Evolutionary conservation across 1,140 invertebrate species (phyloP), one percentile per base, ranked within the genome.

Genomic region (Drosophila saltans): DNA sequence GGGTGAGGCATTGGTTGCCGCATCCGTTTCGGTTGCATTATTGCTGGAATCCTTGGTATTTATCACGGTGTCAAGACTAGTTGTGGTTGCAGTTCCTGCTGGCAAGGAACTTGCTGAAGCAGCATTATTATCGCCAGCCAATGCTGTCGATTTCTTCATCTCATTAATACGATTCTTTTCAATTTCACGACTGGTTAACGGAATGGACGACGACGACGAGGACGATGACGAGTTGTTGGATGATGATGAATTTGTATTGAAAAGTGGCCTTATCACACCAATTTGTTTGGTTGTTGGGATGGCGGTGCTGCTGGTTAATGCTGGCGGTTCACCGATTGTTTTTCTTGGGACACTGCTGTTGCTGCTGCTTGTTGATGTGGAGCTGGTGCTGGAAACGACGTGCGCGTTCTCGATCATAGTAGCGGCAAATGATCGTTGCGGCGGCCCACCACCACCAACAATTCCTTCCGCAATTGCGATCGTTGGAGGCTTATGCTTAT

Each of bases 151-250:
- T 63, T 92, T 95, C 85, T 96, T 96, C 58, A 94, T 94, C 43
- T 94, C 93, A 92, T 96, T 96, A 66, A 95, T 96, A 28, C 94
- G 92, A 91, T 96, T 96, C 90, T 96, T 96, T 81, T 96, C 95
- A 24, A 95, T 94, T 90, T 96, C 95, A 36, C 94, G 91, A 58
- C 94, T 94, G 40, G 95, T 95, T 33, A 95, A 77, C 26, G 93
- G 92, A 43, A 70, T 59, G 59, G 61, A 67, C 43, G 43, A 16
- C 43, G 43, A 16, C 16, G 16, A 16, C 16, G 16, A 16, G 16
- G 16, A 16, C 16, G 16, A 16, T 16, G 16, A 16, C 28, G 75
- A 74, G 11, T 45, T 78, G 61, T 28, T 57, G 33, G 56, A 24
- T 69, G 76, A 41, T 43, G 56, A 16, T 60, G 56, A 78, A 84